Evolutionary conservation across 2,113 vertebrate species (phyloP).

Genomic region (Gyps fulvus): DNA sequence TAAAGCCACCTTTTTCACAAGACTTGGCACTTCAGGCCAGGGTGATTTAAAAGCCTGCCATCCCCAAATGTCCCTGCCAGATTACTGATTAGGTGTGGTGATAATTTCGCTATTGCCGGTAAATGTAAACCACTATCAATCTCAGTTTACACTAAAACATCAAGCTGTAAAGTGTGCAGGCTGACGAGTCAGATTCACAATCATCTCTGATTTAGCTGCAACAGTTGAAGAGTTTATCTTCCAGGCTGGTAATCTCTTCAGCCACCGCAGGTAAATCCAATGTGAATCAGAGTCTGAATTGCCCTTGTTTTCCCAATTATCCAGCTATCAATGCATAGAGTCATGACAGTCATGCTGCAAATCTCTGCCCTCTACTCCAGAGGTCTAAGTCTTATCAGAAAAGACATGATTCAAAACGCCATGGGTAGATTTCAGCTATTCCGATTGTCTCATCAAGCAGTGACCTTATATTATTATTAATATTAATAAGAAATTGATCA

Average conservation of each 20-base stretch:
- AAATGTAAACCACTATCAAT: neutral
- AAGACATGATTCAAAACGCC: neutral
- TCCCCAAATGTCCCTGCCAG: neutral
- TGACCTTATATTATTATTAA: neutral
- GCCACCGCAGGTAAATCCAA: neutral
- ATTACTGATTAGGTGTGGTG: neutral
- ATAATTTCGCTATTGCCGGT: neutral
- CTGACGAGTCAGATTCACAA: neutral
- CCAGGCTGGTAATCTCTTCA: neutral
- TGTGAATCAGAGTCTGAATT: neutral
- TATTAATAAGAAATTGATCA: neutral
- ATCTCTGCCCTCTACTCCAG: neutral
- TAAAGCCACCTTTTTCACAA: neutral
- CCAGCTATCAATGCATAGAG: neutral
- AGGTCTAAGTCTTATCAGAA: neutral
- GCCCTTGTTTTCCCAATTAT: neutral
- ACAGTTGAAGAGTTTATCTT: neutral
- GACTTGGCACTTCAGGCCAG: neutral
- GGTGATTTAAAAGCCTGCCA: neutral
- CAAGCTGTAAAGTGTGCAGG: neutral
- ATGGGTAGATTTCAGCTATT: neutral
- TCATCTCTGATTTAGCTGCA: constrained; percentile 13
- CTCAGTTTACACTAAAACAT: neutral
- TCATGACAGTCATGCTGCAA: neutral
- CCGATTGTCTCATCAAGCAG: neutral